Percentiles rank a stretch among this genome's conserved stretches.
These are phyloP conservation scores for Anguilla rostrata DNA, from an alignment of 2,113 vertebrate species.

Conservation along the genomic window DNA sequence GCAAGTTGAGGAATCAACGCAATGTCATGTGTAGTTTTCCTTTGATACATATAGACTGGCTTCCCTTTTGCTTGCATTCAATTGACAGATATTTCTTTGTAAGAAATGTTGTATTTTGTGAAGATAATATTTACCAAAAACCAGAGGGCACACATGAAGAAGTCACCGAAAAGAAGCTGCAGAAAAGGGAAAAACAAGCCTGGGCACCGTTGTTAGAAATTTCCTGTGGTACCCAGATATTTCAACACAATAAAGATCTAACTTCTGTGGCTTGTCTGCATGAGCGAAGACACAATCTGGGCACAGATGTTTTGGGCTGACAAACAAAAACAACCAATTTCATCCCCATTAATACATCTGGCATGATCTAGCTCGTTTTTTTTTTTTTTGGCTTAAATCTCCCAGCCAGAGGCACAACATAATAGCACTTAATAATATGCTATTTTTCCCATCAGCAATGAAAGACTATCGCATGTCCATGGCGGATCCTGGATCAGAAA, in stretches of 20 bases:
- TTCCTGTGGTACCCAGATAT: neutral
- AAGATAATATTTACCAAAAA: too few relatives aligned
- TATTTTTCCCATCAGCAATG: neutral
- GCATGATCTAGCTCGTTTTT: neutral
- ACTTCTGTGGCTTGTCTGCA: neutral
- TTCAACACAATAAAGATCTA: neutral
- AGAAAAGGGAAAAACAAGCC: neutral
- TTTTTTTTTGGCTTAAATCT: neutral
- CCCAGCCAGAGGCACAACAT: neutral
- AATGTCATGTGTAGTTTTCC: neutral
- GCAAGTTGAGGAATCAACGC: neutral
- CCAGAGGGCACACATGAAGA: too few relatives aligned
- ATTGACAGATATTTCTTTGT: too few relatives aligned
- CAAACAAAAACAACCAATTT: too few relatives aligned
- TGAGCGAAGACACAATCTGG: neutral
- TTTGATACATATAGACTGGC: neutral
- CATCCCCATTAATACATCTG: neutral
- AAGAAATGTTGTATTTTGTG: too few relatives aligned
- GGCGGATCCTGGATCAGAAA: neutral
- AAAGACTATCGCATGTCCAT: neutral
- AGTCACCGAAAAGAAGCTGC: neutral
- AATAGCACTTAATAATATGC: constrained; percentile 27
- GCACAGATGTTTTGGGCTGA: neutral
- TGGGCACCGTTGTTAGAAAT: neutral
- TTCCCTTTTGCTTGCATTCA: neutral